Conservation (phyloP, 1,140 invertebrate genomes). For the Cydia strobilella region DNA sequence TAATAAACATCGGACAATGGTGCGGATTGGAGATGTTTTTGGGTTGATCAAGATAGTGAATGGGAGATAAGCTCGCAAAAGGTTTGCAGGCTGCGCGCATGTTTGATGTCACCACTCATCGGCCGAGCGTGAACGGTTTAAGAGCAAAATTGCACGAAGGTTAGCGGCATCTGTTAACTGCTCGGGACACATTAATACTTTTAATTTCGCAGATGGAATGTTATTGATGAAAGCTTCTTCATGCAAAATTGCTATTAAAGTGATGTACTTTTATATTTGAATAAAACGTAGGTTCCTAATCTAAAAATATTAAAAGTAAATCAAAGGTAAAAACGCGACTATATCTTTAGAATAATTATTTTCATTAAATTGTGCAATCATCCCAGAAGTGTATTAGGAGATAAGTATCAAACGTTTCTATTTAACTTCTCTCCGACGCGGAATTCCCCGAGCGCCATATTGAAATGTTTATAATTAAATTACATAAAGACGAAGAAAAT, state of each 20-base stretch:
- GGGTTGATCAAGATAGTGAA: slow-evolving; percentile 73
- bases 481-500: slow-evolving; percentile 81
- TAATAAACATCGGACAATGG: slow-evolving; percentile 77
- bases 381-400: slow-evolving; percentile 75
- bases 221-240: slow-evolving; percentile 49
- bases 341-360: slow-evolving; percentile 54
- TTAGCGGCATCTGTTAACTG: slow-evolving; percentile 76
- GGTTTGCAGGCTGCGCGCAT: slow-evolving; percentile 71
- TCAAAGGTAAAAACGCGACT: slow-evolving; percentile 3
- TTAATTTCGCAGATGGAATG: slow-evolving; percentile 77
- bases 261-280: neutral
- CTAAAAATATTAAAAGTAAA: neutral
- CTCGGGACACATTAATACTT: slow-evolving; percentile 70
- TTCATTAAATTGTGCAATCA: slow-evolving; percentile 68
- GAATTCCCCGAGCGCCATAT: slow-evolving; percentile 77
- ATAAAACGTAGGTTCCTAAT: neutral
- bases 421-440: slow-evolving; percentile 73
- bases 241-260: slow-evolving; percentile 38
- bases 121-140: slow-evolving; percentile 73
- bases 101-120: slow-evolving; percentile 78
- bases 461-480: slow-evolving; percentile 81
- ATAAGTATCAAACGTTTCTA: slow-evolving; percentile 80
- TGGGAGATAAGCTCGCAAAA: slow-evolving; percentile 78
- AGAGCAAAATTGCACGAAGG: slow-evolving; percentile 73
- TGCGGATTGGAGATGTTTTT: slow-evolving; percentile 68